These are phyloP conservation scores for Apis dorsata DNA, from an alignment of 1,140 invertebrate species.

Conservation along the genomic window DNA sequence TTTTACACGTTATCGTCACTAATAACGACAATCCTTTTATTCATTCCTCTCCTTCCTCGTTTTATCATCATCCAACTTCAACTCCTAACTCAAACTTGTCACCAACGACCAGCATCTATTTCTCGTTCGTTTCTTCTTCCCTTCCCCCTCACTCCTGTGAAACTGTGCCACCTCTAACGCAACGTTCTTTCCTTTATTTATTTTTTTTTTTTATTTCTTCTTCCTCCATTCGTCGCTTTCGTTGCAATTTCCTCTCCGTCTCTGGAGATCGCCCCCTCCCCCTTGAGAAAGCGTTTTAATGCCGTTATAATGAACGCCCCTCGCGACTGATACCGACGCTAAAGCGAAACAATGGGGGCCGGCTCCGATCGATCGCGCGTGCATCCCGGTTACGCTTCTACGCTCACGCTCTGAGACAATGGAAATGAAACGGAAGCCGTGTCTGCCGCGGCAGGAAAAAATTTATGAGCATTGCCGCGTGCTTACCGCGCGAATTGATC, in stretches of 20 bases:
- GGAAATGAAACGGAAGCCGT: conserved; percentile 13
- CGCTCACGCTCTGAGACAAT: conserved; percentile 14
- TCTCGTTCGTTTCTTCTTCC: not conserved
- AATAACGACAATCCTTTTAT: not conserved
- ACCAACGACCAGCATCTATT: not conserved
- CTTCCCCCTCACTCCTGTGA: too few species aligned
- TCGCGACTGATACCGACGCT: conserved; percentile 22
- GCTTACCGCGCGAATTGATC: conserved; percentile 10
- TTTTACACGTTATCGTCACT: too few species aligned
- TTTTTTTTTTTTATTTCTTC: not conserved
- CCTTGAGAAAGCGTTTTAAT: conserved; percentile 35
- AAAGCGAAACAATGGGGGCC: conserved; percentile 32
- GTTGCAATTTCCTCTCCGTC: conserved; percentile 32
- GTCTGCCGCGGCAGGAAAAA: conserved; percentile 29
- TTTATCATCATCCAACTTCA: not conserved
- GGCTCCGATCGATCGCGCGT: conserved; percentile 23
- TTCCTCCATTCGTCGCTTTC: not conserved
- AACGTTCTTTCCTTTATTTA: not conserved
- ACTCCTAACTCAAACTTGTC: not conserved
- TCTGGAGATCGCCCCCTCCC: not conserved
- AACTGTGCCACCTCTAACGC: not conserved
- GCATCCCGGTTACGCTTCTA: conserved; percentile 12
- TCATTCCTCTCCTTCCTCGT: not conserved
- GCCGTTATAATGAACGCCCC: conserved; percentile 30
- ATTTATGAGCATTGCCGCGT: conserved; percentile 38